A percentile compares a stretch with the other conserved stretches of the same genome.
phyloP scores from a whole-genome alignment of 1,140 invertebrate species.

The Musca vetustissima region DNA sequence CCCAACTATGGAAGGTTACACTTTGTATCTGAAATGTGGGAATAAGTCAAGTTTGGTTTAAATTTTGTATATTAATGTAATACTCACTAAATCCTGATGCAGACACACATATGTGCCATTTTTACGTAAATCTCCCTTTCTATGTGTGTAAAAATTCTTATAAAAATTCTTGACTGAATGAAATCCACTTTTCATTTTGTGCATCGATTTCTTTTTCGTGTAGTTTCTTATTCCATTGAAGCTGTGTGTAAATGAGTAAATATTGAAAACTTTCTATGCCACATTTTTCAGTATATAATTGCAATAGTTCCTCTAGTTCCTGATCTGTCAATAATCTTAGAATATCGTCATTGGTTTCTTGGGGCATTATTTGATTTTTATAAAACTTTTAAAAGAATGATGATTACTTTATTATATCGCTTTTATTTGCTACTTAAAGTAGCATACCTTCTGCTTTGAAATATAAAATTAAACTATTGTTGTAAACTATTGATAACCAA shows the following conservation, averaged over 20 bases:
- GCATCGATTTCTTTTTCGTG: conserved; percentile 27
- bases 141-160: conserved; percentile 45
- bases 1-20: conserved; percentile 46
- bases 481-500: no score
- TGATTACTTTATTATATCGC: no score
- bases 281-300: conserved; percentile 37
- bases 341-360: conserved; percentile 33
- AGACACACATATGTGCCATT: conserved; percentile 47
- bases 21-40: conserved; percentile 37
- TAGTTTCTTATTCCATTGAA: conserved; percentile 46
- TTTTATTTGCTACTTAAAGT: no score
- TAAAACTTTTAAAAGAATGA: no score
- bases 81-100: conserved; percentile 38
- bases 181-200: conserved; percentile 30
- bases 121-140: conserved; percentile 36
- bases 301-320: conserved; percentile 44
- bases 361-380: no score
- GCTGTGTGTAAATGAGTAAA: conserved; percentile 44
- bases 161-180: conserved; percentile 44
- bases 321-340: conserved; percentile 37
- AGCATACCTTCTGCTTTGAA: no score
- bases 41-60: not conserved
- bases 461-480: no score
- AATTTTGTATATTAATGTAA: not conserved
- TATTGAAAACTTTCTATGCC: conserved; percentile 42